Evolutionary conservation across 2,888 invertebrate genomes (phyloP), one percentile per base, ranked within the genome.

Genomic region (Melanophora roralis): DNA sequence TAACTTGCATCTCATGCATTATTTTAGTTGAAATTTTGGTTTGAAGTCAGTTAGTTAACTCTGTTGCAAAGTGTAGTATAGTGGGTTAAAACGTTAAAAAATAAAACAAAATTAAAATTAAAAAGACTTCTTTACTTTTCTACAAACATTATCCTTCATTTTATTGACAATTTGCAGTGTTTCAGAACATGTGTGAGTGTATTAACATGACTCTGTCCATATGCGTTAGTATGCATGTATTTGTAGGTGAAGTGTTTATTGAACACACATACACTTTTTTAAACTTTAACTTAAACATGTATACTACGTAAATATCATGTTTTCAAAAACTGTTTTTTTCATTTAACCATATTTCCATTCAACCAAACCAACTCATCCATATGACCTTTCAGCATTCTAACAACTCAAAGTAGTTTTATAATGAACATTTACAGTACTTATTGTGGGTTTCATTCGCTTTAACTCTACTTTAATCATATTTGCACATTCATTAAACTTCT

Each of bases 21-120:
- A 76, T 72, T 68, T 80, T 45, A 80, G 80, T 80, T 76, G 72
- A 68, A 68, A 72, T 73, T 76, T 80, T 57, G 68, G 73, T 80
- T 73, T 69, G 76, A 73, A 80, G 72, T 73, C 76, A 64, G 80
- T 73, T 76, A 55, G 80, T 76, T 53, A 68, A 80, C 59, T 65
- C 43, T 75, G 34, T 5, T 53, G 69, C 23, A 40, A 40, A 23
- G 71, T 67, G 64, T 19, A 21, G 59, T 43, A 51, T 47, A 59
- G 71, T 57, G 38, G 34, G 71, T 62, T 45, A 19, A 43, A 57
- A 36, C 6, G 23, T 23, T 34, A 68, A 40, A 47, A 16, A 34
- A 8, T 45, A 55, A 21, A 49, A 21, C 36, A 36, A 60, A 49
- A 21, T n/a, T 40, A n/a, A 34, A 34, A 59, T 38, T 0, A 14